Evolutionary conservation across 2,888 invertebrate genomes (phyloP).

Genomic region (Drosophila aldrichi): DNA sequence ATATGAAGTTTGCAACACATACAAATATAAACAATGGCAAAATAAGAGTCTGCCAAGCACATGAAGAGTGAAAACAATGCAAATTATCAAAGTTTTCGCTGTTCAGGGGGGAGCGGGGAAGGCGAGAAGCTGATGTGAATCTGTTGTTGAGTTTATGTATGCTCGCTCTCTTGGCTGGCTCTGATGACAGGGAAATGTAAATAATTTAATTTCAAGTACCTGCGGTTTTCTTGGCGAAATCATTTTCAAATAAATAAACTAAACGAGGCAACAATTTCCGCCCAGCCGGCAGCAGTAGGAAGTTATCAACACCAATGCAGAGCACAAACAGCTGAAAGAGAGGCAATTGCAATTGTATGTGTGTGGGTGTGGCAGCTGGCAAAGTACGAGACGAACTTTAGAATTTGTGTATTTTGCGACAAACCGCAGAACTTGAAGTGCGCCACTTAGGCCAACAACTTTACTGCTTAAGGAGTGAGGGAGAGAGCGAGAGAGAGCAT

Average conservation of each 20-base stretch:
- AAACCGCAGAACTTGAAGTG: slow-evolving; percentile 64
- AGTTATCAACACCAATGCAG: slow-evolving; percentile 37
- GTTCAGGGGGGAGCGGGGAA: background rate
- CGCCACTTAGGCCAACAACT: slow-evolving; percentile 68
- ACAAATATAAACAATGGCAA: background rate
- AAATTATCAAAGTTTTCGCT: slow-evolving; percentile 50
- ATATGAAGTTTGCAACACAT: background rate
- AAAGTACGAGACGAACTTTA: slow-evolving; percentile 64
- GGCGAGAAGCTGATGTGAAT: slow-evolving; percentile 1
- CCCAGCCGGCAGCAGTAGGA: slow-evolving; percentile 25
- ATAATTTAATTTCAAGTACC: slow-evolving; percentile 75
- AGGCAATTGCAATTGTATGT: slow-evolving; percentile 55
- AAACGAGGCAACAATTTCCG: slow-evolving; percentile 51
- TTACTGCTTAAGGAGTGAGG: slow-evolving; percentile 47
- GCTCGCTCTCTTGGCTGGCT: slow-evolving; percentile 10
- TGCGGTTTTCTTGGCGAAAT: slow-evolving; percentile 58
- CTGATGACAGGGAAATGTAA: slow-evolving; percentile 61
- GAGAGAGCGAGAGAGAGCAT: background rate
- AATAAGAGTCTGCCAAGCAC: slow-evolving; percentile 22
- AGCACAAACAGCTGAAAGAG: slow-evolving; percentile 46
- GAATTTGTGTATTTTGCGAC: slow-evolving; percentile 69
- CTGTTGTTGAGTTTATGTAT: slow-evolving; percentile 28
- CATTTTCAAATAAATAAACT: slow-evolving; percentile 73
- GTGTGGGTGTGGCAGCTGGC: slow-evolving; percentile 53
- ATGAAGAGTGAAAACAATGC: slow-evolving; percentile 39